Evolutionary conservation across 2,888 invertebrate species (phyloP).

Genomic region (Nemotelus nigrinus): DNA sequence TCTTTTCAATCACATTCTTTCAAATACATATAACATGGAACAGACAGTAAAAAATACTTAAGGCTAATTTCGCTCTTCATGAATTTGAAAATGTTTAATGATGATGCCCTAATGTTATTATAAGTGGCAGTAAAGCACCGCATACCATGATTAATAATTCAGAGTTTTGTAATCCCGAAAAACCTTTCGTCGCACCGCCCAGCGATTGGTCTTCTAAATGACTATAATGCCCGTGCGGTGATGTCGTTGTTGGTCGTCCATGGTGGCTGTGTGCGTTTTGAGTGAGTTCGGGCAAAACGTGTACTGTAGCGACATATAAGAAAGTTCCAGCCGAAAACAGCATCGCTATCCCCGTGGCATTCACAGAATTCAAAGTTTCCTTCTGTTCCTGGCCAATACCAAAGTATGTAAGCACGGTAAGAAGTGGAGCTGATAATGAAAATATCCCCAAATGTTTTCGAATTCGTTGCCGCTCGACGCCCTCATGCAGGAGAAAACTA

Average conservation of each 20-base stretch:
- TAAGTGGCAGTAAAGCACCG: conserved; percentile 87
- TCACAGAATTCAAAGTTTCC: conserved; percentile 86
- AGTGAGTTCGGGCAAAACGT: conserved; percentile 95
- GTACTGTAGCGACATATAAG: conserved; percentile 97
- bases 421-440: conserved; percentile 89
- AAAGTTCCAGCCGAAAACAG: conserved; percentile 99
- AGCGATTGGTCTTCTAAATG: conserved; percentile 56
- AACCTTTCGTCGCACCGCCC: conserved; percentile 54
- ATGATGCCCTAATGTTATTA: conserved; percentile 92
- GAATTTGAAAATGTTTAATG: conserved; percentile 68
- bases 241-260: conserved; percentile 44
- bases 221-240: conserved; percentile 54
- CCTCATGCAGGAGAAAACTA: conserved; percentile 95
- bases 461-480: conserved; percentile 86
- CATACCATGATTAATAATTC: conserved; percentile 86
- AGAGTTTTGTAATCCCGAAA: conserved; percentile 73
- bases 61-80: too few relatives aligned
- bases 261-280: conserved; percentile 65
- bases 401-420: conserved; percentile 91
- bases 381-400: conserved; percentile 93
- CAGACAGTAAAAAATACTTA: too few relatives aligned
- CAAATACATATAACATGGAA: too few relatives aligned
- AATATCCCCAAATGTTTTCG: conserved; percentile 91
- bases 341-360: conserved; percentile 97
- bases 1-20: too few relatives aligned